Conservation (phyloP, 2,888 invertebrate species). For the Cantharis nigra region DNA sequence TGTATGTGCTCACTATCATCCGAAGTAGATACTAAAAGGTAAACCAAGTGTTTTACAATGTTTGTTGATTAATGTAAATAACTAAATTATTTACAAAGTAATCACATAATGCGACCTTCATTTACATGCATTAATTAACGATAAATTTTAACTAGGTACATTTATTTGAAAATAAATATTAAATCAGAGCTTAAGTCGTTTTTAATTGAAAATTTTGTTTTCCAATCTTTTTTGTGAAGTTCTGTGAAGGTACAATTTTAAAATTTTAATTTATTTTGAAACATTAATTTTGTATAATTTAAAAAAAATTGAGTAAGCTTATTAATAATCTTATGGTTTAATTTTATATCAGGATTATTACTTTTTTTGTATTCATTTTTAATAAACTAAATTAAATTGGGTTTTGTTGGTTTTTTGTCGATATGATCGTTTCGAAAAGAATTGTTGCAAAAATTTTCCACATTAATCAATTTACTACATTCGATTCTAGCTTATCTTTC, state of each 20-base stretch:
- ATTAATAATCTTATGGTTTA: neutral
- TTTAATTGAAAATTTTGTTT: neutral
- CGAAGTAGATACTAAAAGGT: neutral
- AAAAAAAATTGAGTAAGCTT: neutral
- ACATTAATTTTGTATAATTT: neutral
- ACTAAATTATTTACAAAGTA: neutral
- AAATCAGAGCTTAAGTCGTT: neutral
- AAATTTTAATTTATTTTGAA: neutral
- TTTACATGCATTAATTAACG: neutral
- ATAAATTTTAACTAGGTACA: neutral
- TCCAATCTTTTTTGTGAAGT: neutral
- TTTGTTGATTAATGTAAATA: neutral
- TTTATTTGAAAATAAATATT: neutral
- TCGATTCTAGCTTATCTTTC: slow-evolving; percentile 20
- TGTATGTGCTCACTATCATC: neutral
- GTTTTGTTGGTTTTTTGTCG: neutral
- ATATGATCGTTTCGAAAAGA: neutral
- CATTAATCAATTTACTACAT: slow-evolving; percentile 26
- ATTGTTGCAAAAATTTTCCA: slow-evolving; percentile 16
- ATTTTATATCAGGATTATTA: neutral
- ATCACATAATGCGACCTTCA: neutral
- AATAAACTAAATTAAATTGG: neutral
- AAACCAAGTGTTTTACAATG: neutral
- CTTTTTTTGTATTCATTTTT: neutral
- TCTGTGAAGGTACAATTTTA: neutral